Percentiles rank a stretch among this genome's conserved stretches.
Conservation (phyloP, 92 coral and sea anemone species). For the Palythoa heliodiscus region DNA sequence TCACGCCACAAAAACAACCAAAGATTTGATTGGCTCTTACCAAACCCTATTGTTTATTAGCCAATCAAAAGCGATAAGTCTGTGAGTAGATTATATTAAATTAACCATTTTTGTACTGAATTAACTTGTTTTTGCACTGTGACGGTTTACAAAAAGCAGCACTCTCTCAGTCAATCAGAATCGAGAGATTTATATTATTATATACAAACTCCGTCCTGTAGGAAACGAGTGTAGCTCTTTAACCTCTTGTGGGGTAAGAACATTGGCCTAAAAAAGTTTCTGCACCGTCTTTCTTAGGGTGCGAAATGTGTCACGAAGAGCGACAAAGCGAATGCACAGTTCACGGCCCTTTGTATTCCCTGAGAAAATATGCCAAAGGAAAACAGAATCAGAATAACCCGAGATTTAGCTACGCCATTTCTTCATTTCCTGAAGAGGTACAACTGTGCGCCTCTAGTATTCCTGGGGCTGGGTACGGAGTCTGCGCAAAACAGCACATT, state of each 20-base stretch:
- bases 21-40: no score
- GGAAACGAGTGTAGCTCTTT: background rate
- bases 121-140: no score
- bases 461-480: constrained; percentile 75
- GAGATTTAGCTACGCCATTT: constrained; percentile 73
- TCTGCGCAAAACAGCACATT: constrained; percentile 90
- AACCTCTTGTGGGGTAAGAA: background rate
- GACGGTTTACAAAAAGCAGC: no score
- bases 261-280: background rate
- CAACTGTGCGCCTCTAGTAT: constrained; percentile 85
- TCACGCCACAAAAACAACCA: no score
- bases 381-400: constrained; percentile 35
- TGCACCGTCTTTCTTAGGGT: background rate
- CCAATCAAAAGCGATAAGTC: no score
- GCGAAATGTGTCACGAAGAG: constrained; percentile 51
- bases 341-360: constrained; percentile 43
- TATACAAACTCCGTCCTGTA: background rate
- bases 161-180: no score
- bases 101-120: no score
- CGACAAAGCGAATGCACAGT: constrained; percentile 36
- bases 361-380: constrained; percentile 30
- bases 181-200: no score
- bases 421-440: constrained; percentile 93
- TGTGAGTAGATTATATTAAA: no score
- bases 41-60: no score